Evolutionary conservation across 2,113 vertebrate genomes (phyloP).

Genomic region (Pseudopodoces humilis): DNA sequence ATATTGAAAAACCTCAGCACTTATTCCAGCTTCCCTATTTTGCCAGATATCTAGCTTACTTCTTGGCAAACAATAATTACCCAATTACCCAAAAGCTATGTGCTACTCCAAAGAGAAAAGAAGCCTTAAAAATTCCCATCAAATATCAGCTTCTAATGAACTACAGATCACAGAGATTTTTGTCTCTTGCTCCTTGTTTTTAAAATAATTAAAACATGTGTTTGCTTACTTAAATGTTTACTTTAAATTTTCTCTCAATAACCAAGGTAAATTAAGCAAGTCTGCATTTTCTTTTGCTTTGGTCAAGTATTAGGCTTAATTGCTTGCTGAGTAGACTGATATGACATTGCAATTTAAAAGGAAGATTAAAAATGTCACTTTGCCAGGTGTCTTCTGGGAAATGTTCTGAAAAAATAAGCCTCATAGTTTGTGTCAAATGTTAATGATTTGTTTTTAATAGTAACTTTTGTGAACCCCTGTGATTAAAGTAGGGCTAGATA

Average conservation of each 20-base stretch:
- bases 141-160: background rate
- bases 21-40: background rate
- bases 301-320: background rate
- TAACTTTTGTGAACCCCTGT: background rate
- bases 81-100: background rate
- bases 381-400: background rate
- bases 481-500: background rate
- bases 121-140: background rate
- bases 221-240: background rate
- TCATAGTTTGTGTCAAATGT: background rate
- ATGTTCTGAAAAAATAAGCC: background rate
- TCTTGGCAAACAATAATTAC: background rate
- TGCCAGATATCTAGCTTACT: background rate
- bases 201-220: background rate
- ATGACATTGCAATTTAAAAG: background rate
- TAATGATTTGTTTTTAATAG: constrained; percentile 6
- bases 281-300: background rate
- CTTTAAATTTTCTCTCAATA: background rate
- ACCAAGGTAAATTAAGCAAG: background rate
- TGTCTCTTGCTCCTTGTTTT: background rate
- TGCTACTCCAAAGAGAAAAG: background rate
- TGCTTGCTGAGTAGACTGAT: background rate
- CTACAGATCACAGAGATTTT: background rate
- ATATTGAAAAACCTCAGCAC: background rate
- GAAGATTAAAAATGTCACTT: background rate